These are phyloP conservation scores for Heliconius charithonia DNA, from an alignment of 2,888 invertebrate genomes.

Conservation along the genomic window DNA sequence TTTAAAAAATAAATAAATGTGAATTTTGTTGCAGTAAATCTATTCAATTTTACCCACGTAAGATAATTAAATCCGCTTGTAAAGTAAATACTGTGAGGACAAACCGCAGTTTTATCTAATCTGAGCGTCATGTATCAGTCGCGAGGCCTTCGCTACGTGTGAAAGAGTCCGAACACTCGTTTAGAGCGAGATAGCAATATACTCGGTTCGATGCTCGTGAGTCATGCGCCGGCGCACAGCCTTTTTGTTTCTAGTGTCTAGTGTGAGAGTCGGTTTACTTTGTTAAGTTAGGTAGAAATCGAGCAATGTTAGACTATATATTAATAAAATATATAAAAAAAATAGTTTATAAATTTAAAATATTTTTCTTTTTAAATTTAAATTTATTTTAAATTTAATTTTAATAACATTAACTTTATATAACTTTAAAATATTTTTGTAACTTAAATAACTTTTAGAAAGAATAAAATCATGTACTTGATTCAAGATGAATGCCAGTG, in stretches of 20 bases:
- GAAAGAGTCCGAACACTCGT: conserved; percentile 60
- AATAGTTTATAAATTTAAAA: neutral
- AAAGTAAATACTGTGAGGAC: conserved; percentile 35
- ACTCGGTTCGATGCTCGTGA: conserved; percentile 69
- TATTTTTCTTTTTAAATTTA: neutral
- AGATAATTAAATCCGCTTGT: conserved; percentile 34
- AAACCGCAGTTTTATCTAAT: conserved; percentile 46
- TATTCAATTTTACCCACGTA: conserved; percentile 4
- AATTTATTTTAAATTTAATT: too few relatives aligned
- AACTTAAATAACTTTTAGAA: too few relatives aligned
- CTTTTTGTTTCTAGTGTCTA: conserved; percentile 51
- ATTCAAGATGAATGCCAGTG: neutral
- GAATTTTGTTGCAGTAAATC: neutral
- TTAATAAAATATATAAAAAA: neutral
- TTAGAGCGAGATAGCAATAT: conserved; percentile 62
- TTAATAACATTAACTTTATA: too few relatives aligned
- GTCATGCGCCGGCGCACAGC: conserved; percentile 70
- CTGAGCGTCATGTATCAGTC: conserved; percentile 45
- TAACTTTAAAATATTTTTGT: too few relatives aligned
- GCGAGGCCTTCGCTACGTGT: conserved; percentile 43
- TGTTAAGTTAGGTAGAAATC: conserved; percentile 21
- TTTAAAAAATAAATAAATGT: neutral
- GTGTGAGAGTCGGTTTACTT: conserved; percentile 37
- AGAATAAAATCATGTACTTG: too few relatives aligned
- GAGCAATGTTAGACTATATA: neutral